Conservation (phyloP, 2,113 vertebrate genomes). For the Pluvialis apricaria region DNA sequence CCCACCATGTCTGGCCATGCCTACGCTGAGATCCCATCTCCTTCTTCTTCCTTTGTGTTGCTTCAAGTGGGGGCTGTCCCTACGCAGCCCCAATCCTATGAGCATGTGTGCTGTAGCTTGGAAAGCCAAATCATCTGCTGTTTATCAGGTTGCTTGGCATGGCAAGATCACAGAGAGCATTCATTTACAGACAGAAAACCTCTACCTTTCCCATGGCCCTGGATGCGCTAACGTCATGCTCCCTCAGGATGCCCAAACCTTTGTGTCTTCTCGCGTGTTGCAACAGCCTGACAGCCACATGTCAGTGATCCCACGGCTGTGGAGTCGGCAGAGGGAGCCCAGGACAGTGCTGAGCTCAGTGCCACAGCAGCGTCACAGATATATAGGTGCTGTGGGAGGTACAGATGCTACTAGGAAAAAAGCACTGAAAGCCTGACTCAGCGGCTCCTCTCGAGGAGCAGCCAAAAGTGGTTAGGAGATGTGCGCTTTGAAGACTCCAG, state of each 20-base stretch:
- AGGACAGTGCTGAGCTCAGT: background rate
- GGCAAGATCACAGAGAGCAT: background rate
- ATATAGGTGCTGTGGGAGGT: background rate
- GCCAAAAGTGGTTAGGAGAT: background rate
- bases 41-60: background rate
- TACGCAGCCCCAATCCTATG: background rate
- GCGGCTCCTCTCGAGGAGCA: background rate
- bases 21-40: background rate
- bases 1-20: background rate
- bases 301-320: background rate
- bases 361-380: background rate
- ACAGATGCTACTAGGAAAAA: background rate
- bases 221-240: background rate
- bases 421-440: background rate
- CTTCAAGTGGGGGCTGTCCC: background rate
- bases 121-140: background rate
- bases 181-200: background rate
- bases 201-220: background rate
- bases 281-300: background rate
- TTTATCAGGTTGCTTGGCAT: background rate
- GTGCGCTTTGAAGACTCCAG: background rate
- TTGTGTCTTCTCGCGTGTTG: background rate
- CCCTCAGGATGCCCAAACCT: background rate
- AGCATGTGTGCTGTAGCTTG: background rate
- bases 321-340: background rate